Conservation (phyloP, 2,113 vertebrate genomes). For the Mugil cephalus region DNA sequence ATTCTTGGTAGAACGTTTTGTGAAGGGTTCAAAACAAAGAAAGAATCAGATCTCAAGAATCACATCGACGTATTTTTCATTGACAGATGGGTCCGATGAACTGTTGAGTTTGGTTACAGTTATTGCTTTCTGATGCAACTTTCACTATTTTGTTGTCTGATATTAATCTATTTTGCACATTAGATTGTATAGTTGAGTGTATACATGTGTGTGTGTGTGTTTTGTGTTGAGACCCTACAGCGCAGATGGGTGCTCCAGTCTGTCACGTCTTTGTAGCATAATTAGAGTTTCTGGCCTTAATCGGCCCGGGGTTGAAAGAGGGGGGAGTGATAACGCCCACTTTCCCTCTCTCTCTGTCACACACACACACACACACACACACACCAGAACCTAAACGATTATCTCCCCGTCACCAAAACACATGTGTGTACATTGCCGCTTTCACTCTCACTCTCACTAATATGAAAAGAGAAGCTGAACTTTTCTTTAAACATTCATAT, state of each 20-base stretch:
- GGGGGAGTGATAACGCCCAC: constrained; percentile 60
- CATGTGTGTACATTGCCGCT: constrained; percentile 6
- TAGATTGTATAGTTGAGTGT: background rate
- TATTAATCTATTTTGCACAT: constrained; percentile 8
- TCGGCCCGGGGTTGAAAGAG: constrained; percentile 53
- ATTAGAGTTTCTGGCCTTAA: constrained; percentile 84
- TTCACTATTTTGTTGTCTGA: constrained; percentile 12
- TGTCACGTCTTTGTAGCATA: constrained; percentile 76
- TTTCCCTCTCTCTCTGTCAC: constrained; percentile 69
- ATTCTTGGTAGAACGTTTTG: background rate
- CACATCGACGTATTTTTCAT: background rate
- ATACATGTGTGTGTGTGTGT: constrained; percentile 28
- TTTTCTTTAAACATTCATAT: background rate
- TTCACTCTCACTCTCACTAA: constrained; percentile 52
- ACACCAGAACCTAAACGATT: constrained; percentile 19
- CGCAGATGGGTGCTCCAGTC: constrained; percentile 80
- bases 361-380: constrained; percentile 37
- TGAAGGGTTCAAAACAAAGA: background rate
- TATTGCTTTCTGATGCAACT: background rate
- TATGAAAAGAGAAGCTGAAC: constrained; percentile 7
- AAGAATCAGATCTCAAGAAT: constrained; percentile 24
- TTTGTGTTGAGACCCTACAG: constrained; percentile 38
- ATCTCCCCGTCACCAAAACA: constrained; percentile 10
- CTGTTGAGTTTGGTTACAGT: constrained; percentile 9
- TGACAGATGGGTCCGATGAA: constrained; percentile 33